Evolutionary conservation across 2,113 vertebrate genomes (phyloP), one percentile per base, ranked within the genome.

Genomic region (Anseranas semipalmata): DNA sequence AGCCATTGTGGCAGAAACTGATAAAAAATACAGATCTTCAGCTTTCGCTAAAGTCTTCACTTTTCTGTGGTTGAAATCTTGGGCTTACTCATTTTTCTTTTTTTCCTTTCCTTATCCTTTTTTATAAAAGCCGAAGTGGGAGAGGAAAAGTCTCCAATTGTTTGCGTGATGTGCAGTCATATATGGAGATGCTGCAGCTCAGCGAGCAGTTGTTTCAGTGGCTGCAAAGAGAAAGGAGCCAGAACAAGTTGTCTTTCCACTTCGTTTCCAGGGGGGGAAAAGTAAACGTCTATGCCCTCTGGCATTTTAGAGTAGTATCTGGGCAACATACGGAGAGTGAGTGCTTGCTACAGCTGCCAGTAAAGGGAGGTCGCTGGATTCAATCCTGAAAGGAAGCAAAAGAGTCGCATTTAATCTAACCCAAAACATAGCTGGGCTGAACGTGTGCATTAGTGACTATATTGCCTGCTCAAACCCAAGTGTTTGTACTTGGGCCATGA

Each of bases 281-380:
- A 87, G 77, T 95, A 95, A 84, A 55, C 63, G 33, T 78, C 84
- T 90, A 21, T 52, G 85, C 90, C 95, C 97, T 92, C 70, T 84
- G 90, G 89, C 76, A 76, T 87, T 95, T 98, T 99, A 99, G 94
- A 99, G 99, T 4, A 99, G 98, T 91, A 99, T 99, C 98, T 99
- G 99, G 90, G 99, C 99, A 95, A 99, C 99, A 8, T 99, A 99
- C 0, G 99, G 99, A 41, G 99, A 99, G 96, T 99, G 99, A 76
- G 99, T 99, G 97, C 99, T 99, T 14, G 99, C 99, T 77, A 99
- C 98, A 52, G 99, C 99, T 55, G 99, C 99, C 97, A 99, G 95
- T 75, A 99, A 97, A 65, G 99, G 99, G 81, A 99, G 99, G 97
- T 99, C 99, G 32, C 99, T 99, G 97, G 99, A 99, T 98, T 99